These are phyloP conservation scores for Cladorhizidae sp. DNA, from an alignment of 37 sponge, comb jelly and placozoan genomes.

Conservation along the genomic window DNA sequence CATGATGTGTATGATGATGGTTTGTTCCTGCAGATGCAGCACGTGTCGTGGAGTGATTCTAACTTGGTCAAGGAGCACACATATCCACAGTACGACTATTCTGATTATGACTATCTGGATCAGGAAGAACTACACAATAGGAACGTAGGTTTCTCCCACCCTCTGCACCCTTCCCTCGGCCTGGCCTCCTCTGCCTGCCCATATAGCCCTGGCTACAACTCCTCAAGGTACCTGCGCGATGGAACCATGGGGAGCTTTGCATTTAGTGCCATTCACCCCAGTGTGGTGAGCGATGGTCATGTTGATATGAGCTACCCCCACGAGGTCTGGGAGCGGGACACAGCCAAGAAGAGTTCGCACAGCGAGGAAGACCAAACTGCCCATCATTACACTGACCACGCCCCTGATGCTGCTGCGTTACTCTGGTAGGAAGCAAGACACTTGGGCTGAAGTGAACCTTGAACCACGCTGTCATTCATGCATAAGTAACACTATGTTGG, in stretches of 20 bases:
- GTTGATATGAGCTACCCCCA: no score
- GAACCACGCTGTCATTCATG: no score
- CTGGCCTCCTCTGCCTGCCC: neutral
- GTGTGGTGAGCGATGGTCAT: no score
- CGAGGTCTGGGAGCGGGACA: no score
- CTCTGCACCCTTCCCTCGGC: conserved; percentile 40
- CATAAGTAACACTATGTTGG: neutral
- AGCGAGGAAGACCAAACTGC: conserved; percentile 5
- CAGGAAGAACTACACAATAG: neutral
- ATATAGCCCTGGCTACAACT: no score
- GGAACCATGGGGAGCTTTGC: no score
- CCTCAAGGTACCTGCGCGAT: no score
- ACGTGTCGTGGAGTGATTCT: conserved; percentile 72
- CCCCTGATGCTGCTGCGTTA: conserved; percentile 52
- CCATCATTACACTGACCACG: conserved; percentile 31
- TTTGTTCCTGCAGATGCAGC: conserved; percentile 18
- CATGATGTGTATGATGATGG: neutral
- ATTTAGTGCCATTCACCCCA: no score
- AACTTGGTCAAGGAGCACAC: conserved; percentile 17
- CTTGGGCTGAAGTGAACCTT: no score
- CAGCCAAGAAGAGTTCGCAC: no score
- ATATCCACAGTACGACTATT: conserved; percentile 77
- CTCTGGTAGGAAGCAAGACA: conserved; percentile 37
- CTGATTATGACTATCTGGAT: conserved; percentile 58
- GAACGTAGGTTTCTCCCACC: conserved; percentile 26